Base-by-base conservation (phyloP, 2,888 invertebrate genomes). In the Arrhopalites spinosus region DNA sequence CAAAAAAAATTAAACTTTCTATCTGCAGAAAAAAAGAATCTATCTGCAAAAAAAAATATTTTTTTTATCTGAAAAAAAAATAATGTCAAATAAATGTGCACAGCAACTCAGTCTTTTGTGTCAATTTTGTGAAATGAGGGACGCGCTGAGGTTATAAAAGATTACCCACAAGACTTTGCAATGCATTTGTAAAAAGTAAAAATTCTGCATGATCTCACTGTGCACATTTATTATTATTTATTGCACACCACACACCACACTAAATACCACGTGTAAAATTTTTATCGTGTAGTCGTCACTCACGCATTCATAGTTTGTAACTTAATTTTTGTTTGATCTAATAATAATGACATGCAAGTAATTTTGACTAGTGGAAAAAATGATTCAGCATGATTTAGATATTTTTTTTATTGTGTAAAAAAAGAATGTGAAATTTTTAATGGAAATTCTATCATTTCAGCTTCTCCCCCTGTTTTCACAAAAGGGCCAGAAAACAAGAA, bases 391-490 rank as follows among this genome's bases (percentile, higher is more conserved):
- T 70, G 29, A 20, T 50, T 20, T 3, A 17, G 7, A 50, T 66
- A 27, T 27, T 25, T 23, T 3, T 63, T 63, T 23, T 15, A 2
- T 15, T 15, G 15, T 13, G 7, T 59, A n/a, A 20, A 29, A 23
- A 23, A 23, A 15, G 5, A 63, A 63, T 63, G 63, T 47, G 50
- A 27, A 23, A n/a, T 27, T 70, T 53, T 53, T 25, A 53, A 29
- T 11, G 47, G 17, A 43, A 53, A 29, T 20, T n/a, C 2, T 59
- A 3, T 66, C n/a, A 17, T 86, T 86, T 66, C 88, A 95, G 96
- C 95, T 81, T 92, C 95, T 80, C 90, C 92, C 82, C 96, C 97
- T 36, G 89, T 94, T 82, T 92, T 96, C 91, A 92, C 93, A 86
- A 88, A 88, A 76, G 90, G 91, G 78, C 96, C 96, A 17, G 89